phyloP scores from a whole-genome alignment of 1,140 invertebrate species.

The Tetragnatha versicolor region DNA sequence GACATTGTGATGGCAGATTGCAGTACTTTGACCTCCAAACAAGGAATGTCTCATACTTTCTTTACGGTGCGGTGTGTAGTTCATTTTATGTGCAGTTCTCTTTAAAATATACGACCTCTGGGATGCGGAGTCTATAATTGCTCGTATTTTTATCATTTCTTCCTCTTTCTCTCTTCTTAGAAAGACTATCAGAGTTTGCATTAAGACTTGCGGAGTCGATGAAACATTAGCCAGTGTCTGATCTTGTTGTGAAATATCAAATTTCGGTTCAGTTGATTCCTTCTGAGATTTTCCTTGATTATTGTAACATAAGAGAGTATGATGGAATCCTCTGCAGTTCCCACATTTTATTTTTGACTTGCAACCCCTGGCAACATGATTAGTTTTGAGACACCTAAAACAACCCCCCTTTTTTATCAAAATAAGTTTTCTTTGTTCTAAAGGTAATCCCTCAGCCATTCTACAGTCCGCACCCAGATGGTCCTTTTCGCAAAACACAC shows the following conservation, averaged over 20 bases:
- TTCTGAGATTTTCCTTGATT: too few species aligned
- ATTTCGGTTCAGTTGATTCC: background rate
- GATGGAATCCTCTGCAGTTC: background rate
- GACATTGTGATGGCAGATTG: background rate
- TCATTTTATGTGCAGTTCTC: background rate
- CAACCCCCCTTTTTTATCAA: slow-evolving; percentile 1
- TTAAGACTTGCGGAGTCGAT: background rate
- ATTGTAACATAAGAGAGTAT: background rate
- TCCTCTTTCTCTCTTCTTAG: background rate
- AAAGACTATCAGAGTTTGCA: background rate
- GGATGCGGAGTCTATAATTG: background rate
- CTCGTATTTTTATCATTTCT: background rate
- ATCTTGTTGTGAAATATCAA: background rate
- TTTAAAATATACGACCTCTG: background rate
- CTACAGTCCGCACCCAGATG: too few species aligned
- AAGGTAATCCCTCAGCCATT: too few species aligned
- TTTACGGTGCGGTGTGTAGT: background rate
- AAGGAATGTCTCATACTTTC: background rate
- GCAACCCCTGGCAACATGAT: background rate
- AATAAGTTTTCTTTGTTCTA: background rate
- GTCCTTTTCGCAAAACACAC: too few species aligned
- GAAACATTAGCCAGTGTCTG: background rate
- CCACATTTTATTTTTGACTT: background rate
- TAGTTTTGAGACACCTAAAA: background rate
- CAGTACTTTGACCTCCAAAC: background rate